Evolutionary conservation across 2,113 vertebrate species (phyloP).

Genomic region (Gracilinanus agilis): DNA sequence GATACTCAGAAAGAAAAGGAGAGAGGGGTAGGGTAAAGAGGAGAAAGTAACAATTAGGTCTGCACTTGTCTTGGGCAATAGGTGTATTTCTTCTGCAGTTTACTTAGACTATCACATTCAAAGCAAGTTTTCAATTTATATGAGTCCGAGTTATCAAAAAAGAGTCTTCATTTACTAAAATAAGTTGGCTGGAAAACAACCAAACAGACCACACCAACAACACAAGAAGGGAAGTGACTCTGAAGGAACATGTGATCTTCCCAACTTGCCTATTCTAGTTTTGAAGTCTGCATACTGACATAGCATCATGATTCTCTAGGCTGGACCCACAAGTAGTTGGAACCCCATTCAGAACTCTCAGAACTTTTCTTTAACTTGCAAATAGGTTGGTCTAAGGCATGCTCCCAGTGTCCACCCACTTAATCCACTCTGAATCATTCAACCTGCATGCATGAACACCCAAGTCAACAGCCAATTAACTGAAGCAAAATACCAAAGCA

Average conservation of each 20-base stretch:
- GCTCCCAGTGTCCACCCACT: conserved; percentile 82
- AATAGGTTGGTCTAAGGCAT: conserved; percentile 85
- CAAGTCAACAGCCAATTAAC: conserved; percentile 83
- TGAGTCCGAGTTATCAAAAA: conserved; percentile 78
- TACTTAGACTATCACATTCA: conserved; percentile 68
- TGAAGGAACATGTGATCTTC: conserved; percentile 79
- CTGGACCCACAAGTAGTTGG: conserved; percentile 74
- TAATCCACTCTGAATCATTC: conserved; percentile 80
- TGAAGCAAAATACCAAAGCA: conserved; percentile 92
- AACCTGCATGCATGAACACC: conserved; percentile 85
- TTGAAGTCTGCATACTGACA: conserved; percentile 79
- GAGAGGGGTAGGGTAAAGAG: conserved; percentile 77
- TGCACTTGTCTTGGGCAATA: conserved; percentile 82
- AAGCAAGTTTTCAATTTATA: conserved; percentile 75
- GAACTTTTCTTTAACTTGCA: conserved; percentile 71
- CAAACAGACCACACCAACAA: background rate
- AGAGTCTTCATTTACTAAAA: conserved; percentile 79
- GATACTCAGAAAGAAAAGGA: conserved; percentile 73
- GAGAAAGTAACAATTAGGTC: conserved; percentile 74
- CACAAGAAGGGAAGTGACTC: conserved; percentile 71
- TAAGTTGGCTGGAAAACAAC: conserved; percentile 70
- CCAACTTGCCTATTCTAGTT: conserved; percentile 81
- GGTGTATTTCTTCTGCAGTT: conserved; percentile 79
- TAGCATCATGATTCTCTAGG: conserved; percentile 73
- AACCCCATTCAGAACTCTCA: conserved; percentile 78